Conservation (phyloP, 2,888 invertebrate genomes). For the Labia minor region DNA sequence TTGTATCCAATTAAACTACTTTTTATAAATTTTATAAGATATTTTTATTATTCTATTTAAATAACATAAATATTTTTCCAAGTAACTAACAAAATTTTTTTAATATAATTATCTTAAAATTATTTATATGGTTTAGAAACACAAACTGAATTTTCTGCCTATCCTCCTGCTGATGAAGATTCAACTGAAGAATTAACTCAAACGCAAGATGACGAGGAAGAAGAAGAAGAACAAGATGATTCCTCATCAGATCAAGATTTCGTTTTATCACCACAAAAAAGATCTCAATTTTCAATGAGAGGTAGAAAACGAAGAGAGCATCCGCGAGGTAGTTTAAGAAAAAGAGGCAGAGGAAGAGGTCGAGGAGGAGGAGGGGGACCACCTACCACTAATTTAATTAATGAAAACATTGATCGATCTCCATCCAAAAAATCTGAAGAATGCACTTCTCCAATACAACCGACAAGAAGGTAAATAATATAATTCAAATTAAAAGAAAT, state of each 20-base stretch:
- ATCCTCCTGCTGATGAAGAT: not conserved
- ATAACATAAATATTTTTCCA: not conserved
- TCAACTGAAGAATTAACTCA: not conserved
- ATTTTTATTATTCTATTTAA: not conserved
- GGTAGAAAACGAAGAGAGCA: slow-evolving; percentile 30
- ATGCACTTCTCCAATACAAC: not conserved
- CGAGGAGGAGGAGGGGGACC: slow-evolving; percentile 35
- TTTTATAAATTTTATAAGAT: not conserved
- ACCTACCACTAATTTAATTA: slow-evolving; percentile 25
- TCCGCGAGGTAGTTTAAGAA: slow-evolving; percentile 17
- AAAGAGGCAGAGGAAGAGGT: slow-evolving; percentile 35
- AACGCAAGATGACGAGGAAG: not conserved
- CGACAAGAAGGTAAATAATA: not conserved
- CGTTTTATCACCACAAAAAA: slow-evolving; percentile 32
- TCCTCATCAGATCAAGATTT: slow-evolving; percentile 35
- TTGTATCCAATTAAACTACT: too few relatives aligned
- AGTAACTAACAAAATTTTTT: too few relatives aligned
- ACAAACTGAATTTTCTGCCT: not conserved
- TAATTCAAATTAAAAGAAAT: too few relatives aligned
- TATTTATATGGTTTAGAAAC: not conserved
- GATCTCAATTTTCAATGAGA: slow-evolving; percentile 31
- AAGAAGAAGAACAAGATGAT: slow-evolving; percentile 30
- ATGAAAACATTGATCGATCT: slow-evolving; percentile 30
- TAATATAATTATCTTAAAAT: too few relatives aligned
- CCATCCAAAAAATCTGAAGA: slow-evolving; percentile 17